Base-by-base conservation (phyloP, 1,140 invertebrate genomes). In the Pomacea maculata region DNA sequence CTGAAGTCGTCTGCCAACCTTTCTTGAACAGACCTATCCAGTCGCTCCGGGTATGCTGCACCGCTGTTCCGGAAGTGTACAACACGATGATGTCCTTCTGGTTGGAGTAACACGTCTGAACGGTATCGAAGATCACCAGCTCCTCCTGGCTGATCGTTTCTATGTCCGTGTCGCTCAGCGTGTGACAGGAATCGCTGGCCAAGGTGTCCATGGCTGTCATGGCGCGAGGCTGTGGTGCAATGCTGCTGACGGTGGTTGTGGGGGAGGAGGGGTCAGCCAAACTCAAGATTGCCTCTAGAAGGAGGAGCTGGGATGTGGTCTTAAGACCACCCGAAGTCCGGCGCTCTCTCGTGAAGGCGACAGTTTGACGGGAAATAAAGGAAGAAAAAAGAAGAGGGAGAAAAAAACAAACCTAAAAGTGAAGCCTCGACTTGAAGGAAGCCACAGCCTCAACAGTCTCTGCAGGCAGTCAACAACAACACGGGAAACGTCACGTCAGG, bases 21-120 rank as follows among this genome's bases (percentile, higher is more conserved):
- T n/a, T 78, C 54, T 57, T 68, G 77, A 78, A 78, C 45, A 78
- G n/a, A n/a, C 77, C 77, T 6, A 78, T 57, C 77, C 77, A 78
- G 77, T 78, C 52, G 21, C 67, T n/a, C 11, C 45, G 65, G 14
- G 17, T 10, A 67, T 45, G 34, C 34, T 78, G 67, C 77, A 78
- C 77, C 34, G 65, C 77, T 12, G 55, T 78, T 11, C 77, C 77
- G 14, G 54, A 57, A 12, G 65, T 67, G 67, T 78, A 78, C 63
- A 55, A 7, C 34, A 67, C 77, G 8, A 70, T 45, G 52, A 78
- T 70, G 67, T 78, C 77, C 14, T 70, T 57, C 61, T 70, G 67
- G 77, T 70, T 78, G 64, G 15, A 70, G 77, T 78, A 78, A 19
- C 67, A 55, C 45, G 77, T 78, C n/a, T 70, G 34, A 6, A 29